Conservation (phyloP, 2,113 vertebrate species). For the Channa argus region DNA sequence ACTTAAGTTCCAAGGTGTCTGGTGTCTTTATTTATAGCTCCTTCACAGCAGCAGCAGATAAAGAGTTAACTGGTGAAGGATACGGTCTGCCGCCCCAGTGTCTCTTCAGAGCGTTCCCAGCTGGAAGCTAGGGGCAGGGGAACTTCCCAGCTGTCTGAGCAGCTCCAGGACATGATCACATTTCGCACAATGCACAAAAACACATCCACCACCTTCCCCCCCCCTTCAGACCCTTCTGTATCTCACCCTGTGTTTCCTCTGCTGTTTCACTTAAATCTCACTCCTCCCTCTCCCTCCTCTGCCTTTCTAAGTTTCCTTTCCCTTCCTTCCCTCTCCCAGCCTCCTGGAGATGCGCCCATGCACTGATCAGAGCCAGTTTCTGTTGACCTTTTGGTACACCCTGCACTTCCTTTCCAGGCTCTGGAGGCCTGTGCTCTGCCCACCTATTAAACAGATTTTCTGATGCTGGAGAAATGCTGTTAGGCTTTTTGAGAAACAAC, state of each 20-base stretch:
- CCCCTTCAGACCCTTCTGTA: not conserved
- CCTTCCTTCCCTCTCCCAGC: constrained; percentile 9
- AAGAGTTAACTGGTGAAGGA: constrained; percentile 64
- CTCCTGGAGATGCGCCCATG: constrained; percentile 55
- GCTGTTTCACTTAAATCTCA: constrained; percentile 39
- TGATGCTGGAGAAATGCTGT: not conserved
- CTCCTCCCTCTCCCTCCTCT: constrained; percentile 16
- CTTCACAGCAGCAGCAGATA: constrained; percentile 1
- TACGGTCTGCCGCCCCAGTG: constrained; percentile 39
- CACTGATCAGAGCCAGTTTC: constrained; percentile 41
- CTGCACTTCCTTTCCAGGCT: constrained; percentile 65
- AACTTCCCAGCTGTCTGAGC: constrained; percentile 76
- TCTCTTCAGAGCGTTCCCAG: constrained; percentile 62
- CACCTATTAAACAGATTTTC: constrained; percentile 42
- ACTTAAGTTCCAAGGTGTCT: constrained; percentile 74
- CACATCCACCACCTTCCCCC: constrained; percentile 26
- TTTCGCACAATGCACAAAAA: constrained; percentile 75
- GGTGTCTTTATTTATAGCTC: constrained; percentile 54
- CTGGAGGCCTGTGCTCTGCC: constrained; percentile 36
- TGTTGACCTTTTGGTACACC: constrained; percentile 63
- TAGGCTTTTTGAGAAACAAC: constrained; percentile 3
- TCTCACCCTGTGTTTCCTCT: constrained; percentile 20
- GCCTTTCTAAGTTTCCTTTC: constrained; percentile 15
- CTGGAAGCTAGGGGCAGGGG: constrained; percentile 55
- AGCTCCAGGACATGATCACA: constrained; percentile 72